Base-by-base conservation (phyloP, 2,888 invertebrate genomes). In the Eristalis pertinax region DNA sequence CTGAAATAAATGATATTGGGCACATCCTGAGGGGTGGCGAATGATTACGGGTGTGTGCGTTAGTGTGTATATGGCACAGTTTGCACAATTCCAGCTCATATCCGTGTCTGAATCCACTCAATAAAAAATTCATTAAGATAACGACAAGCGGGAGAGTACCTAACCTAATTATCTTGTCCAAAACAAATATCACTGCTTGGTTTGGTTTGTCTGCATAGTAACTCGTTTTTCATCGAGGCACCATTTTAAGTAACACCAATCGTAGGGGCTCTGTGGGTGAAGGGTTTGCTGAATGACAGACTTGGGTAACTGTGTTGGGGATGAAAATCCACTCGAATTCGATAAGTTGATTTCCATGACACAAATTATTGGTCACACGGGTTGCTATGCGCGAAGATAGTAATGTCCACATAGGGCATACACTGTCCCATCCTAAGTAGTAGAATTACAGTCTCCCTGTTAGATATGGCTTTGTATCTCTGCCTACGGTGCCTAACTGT, bases 41-140 rank as follows among this genome's bases (percentile, higher is more conserved):
- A 64, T 69, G 65, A 38, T 19, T 76, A 24, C 43, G 19, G 60
- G 29, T 32, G 26, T 64, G 43, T 15, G 29, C 32, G 65, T 43
- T 50, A n/a, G 58, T 74, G 56, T 8, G 15, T 60, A 22, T 24
- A 24, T 64, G 60, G 41, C 68, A 65, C 56, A 84, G 74, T 81
- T 79, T 72, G 74, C 73, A 78, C 78, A 78, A 75, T 78, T 86
- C 72, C 70, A 86, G 70, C 74, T 86, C 62, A 75, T 50, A 50
- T 78, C 74, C 77, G 65, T 81, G 76, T 81, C 67, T 77, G 68
- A 85, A 76, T 83, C 74, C 67, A 86, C 78, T 78, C 83, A 86
- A 86, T 86, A 83, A 83, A 86, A 86, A 86, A 83, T 83, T 86
- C 83, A 86, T 86, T 86, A 86, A 79, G 74, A 83, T 75, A 75